phyloP scores from a whole-genome alignment of 2,797 vertebrate species.

The Scarus forsteni region DNA sequence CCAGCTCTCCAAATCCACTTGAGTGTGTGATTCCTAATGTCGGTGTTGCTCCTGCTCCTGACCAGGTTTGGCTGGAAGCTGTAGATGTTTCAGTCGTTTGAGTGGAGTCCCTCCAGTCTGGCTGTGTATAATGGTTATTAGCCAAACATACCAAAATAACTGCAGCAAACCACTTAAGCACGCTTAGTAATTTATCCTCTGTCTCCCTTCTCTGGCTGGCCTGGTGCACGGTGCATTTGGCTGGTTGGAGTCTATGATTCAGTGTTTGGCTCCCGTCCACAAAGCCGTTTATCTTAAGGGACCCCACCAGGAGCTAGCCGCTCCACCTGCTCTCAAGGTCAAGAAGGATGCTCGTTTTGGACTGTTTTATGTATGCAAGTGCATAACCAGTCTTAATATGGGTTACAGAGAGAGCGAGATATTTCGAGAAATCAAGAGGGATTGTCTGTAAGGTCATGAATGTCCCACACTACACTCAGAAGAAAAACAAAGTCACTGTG shows the following conservation, averaged over 20 bases:
- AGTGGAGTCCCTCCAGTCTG: constrained; percentile 45
- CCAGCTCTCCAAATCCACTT: constrained; percentile 13
- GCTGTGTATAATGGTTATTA: constrained; percentile 23
- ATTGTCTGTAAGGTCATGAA: neutral
- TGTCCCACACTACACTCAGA: neutral
- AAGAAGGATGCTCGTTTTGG: constrained; percentile 3
- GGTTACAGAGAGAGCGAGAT: neutral
- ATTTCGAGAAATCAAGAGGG: neutral
- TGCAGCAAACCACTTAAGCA: constrained; percentile 35
- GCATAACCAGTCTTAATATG: neutral
- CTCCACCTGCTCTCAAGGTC: constrained; percentile 39
- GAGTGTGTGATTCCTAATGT: constrained; percentile 9
- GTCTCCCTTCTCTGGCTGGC: constrained; percentile 24
- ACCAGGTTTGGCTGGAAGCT: constrained; percentile 26
- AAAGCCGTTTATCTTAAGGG: constrained; percentile 29
- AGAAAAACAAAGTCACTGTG: neutral
- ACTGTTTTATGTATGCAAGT: neutral
- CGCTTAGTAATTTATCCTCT: constrained; percentile 28
- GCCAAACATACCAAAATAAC: constrained; percentile 50
- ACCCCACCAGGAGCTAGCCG: constrained; percentile 6
- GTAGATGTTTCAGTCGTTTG: constrained; percentile 16
- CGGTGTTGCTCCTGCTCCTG: constrained; percentile 1
- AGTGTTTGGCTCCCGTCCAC: constrained; percentile 23
- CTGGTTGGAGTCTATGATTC: constrained; percentile 47
- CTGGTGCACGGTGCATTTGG: constrained; percentile 33